These are phyloP conservation scores for Montipora capricornis DNA, from an alignment of 64 coral and sea anemone genomes.

Conservation along the genomic window DNA sequence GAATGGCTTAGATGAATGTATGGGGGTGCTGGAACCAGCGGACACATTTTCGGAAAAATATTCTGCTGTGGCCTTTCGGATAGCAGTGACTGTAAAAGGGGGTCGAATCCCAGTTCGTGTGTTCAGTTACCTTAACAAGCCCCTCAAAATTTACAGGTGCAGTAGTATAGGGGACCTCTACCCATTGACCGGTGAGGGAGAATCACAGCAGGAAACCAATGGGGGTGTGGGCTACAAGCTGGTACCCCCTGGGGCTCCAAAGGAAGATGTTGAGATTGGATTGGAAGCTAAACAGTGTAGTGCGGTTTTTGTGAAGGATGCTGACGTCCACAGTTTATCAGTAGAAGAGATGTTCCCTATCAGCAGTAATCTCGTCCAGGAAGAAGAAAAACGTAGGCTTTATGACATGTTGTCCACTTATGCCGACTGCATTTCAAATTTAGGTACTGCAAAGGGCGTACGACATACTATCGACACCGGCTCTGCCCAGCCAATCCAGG, in stretches of 20 bases:
- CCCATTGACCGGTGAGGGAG: background rate
- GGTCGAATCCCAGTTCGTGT: constrained; percentile 22
- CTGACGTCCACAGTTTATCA: too few relatives aligned
- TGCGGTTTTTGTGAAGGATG: background rate
- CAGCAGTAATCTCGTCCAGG: too few relatives aligned
- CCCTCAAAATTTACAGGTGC: constrained; percentile 6
- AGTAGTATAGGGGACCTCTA: constrained; percentile 10
- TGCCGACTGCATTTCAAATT: constrained; percentile 19
- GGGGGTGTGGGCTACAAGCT: background rate
- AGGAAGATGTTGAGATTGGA: background rate
- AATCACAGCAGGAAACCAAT: background rate
- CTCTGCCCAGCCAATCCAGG: background rate
- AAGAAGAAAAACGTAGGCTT: too few relatives aligned
- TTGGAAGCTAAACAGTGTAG: background rate
- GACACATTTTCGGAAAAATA: constrained; percentile 2
- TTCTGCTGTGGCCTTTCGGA: background rate
- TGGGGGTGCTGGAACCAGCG: constrained; percentile 44
- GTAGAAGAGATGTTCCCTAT: too few relatives aligned
- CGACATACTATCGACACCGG: background rate
- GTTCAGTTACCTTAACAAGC: constrained; percentile 34
- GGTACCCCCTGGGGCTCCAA: background rate
- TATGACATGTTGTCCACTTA: too few relatives aligned
- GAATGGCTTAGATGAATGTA: background rate
- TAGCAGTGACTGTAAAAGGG: constrained; percentile 18
- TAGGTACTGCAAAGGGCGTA: background rate